Evolutionary conservation across 2,113 vertebrate genomes (phyloP).

Genomic region (Emydocephalus ijimae): DNA sequence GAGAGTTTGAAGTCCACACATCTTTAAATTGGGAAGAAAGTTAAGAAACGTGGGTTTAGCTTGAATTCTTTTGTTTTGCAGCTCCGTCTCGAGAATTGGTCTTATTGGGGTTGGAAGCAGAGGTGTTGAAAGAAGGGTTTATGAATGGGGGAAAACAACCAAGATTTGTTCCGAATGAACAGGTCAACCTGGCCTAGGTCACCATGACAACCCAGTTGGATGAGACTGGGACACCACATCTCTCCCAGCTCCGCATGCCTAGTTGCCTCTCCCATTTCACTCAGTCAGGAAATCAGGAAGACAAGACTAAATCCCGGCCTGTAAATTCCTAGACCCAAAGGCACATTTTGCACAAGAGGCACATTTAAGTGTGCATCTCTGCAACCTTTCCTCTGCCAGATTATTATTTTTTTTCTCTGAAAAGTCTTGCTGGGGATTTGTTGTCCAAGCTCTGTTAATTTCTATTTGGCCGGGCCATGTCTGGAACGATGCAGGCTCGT

Average conservation of each 20-base stretch:
- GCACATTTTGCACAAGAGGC: not conserved
- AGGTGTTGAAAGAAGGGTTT: not conserved
- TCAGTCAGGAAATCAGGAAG: not conserved
- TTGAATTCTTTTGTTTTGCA: not conserved
- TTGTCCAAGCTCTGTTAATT: not conserved
- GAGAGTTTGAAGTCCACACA: not conserved
- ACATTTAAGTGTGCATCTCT: not conserved
- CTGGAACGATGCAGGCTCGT: not conserved
- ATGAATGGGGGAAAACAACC: not conserved
- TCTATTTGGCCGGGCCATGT: not conserved
- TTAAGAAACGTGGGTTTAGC: not conserved
- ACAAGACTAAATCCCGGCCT: not conserved
- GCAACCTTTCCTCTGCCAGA: not conserved
- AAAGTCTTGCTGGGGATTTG: not conserved
- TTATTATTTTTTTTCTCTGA: not conserved
- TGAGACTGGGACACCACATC: not conserved
- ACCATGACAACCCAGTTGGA: not conserved
- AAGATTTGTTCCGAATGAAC: not conserved
- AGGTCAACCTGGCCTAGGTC: not conserved
- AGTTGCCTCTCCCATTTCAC: not conserved
- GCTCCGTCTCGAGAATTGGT: not conserved
- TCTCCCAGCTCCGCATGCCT: not conserved
- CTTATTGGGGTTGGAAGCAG: not conserved
- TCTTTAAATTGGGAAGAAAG: not conserved
- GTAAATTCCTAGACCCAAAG: not conserved